Base-by-base conservation (phyloP, 2,113 vertebrate genomes). In the Pungitius pungitius region DNA sequence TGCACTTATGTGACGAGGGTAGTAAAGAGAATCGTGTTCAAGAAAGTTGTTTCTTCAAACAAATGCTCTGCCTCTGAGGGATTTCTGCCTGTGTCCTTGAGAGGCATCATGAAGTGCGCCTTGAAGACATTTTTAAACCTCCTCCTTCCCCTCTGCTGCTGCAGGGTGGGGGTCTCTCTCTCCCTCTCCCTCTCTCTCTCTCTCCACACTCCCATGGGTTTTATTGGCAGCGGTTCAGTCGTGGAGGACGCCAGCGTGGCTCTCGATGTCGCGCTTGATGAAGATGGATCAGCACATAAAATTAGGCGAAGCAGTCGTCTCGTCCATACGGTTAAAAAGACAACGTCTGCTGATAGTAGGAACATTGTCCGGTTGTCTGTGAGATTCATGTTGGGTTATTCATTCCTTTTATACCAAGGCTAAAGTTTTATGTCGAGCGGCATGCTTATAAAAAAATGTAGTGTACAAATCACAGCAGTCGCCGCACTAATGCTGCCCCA, bases 181-280 rank as follows among this genome's bases (percentile, higher is more conserved):
- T 78, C 52, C 73, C 68, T 59, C 52, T 75, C 68, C 6, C 30
- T 30, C 30, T 30, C 30, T 30, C 30, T 30, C 74, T 56, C 73
- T 81, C 80, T 83, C 83, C 77, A 74, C 1, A 83, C 87, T 91
- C 89, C 82, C 87, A 90, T 90, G 87, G 88, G 82, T 85, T 91
- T 87, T 84, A 87, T 78, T 91, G 91, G 81, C 88, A 83, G 87
- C 7, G 8, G 77, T 86, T 87, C 79, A 85, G 78, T 55, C 64
- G 63, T 58, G 64, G 83, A 87, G 82, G 75, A 89, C 82, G 85
- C 82, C 37, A 58, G 62, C 22, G 17, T 73, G 75, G 75, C 86
- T 89, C 70, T 83, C 6, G 64, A 77, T 87, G 86, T 77, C 66
- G 75, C 78, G 78, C 81, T 77, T 82, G 82, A 91, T 90, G 82